Conservation (phyloP, 2,113 vertebrate genomes). For the Toxostoma redivivum region DNA sequence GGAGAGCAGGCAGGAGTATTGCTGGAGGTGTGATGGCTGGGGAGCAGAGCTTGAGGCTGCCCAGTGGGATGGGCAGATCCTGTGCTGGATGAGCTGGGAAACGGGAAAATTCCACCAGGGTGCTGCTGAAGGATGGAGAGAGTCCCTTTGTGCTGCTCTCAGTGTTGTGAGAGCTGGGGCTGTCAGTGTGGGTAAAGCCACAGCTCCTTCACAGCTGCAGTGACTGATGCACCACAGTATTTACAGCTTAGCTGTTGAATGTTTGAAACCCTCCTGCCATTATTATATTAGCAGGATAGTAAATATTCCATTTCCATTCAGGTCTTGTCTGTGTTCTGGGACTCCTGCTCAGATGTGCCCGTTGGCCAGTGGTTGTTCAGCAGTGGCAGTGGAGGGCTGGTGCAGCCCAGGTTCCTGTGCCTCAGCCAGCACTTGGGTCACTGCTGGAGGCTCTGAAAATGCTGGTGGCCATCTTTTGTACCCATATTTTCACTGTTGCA, state of each 20-base stretch:
- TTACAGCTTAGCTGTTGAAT: neutral
- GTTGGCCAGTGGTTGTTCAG: fast-evolving
- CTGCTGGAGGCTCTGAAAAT: neutral
- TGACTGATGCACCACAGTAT: neutral
- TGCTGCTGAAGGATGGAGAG: neutral
- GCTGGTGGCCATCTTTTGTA: neutral
- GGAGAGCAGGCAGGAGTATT: neutral
- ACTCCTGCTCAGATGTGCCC: neutral
- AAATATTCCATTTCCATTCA: neutral
- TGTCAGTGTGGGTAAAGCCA: neutral
- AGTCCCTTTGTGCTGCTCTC: neutral
- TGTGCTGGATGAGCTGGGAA: neutral
- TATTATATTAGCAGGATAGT: fast-evolving
- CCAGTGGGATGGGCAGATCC: neutral
- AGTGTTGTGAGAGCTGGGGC: neutral
- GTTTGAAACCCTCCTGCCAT: neutral
- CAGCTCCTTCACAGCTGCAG: neutral
- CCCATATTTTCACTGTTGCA: neutral
- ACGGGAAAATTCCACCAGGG: neutral
- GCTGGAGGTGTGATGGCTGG: neutral
- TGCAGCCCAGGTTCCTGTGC: neutral
- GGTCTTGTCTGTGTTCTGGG: neutral
- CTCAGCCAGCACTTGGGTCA: neutral
- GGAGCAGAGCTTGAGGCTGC: neutral
- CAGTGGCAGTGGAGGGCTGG: neutral